Conservation (phyloP, 2,113 vertebrate species). For the Hucho hucho region DNA sequence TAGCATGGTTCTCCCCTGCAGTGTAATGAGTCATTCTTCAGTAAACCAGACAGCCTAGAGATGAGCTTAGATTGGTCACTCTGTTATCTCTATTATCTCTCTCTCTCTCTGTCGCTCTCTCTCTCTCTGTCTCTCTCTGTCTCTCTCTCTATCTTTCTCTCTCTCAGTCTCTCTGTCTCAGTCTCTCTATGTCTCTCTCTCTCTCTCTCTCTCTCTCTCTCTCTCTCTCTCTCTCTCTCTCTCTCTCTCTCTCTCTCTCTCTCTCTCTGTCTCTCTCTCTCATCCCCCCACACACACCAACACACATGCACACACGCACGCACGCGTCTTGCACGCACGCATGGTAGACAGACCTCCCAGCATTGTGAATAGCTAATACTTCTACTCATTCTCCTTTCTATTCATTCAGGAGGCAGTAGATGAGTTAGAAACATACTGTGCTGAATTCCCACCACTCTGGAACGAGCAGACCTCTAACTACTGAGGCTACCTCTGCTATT, state of each 20-base stretch:
- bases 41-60: background rate
- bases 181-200: too few relatives aligned
- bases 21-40: background rate
- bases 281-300: background rate
- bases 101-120: too few relatives aligned
- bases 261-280: too few relatives aligned
- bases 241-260: too few relatives aligned
- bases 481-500: slow-evolving; percentile 18
- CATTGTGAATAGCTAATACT: slow-evolving; percentile 6
- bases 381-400: slow-evolving; percentile 1
- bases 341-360: slow-evolving; percentile 8
- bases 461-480: slow-evolving; percentile 14
- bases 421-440: slow-evolving; percentile 13
- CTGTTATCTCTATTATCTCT: background rate
- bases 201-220: too few relatives aligned
- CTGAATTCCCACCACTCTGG: slow-evolving; percentile 13
- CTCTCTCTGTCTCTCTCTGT: too few relatives aligned
- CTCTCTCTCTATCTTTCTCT: too few relatives aligned
- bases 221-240: too few relatives aligned
- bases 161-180: too few relatives aligned
- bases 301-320: background rate
- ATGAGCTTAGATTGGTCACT: background rate
- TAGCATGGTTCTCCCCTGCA: background rate
- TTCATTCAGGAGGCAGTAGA: slow-evolving; percentile 22
- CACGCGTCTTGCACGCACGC: too few relatives aligned